Base-by-base conservation (phyloP, 2,888 invertebrate species). In the Esperia sulphurella region DNA sequence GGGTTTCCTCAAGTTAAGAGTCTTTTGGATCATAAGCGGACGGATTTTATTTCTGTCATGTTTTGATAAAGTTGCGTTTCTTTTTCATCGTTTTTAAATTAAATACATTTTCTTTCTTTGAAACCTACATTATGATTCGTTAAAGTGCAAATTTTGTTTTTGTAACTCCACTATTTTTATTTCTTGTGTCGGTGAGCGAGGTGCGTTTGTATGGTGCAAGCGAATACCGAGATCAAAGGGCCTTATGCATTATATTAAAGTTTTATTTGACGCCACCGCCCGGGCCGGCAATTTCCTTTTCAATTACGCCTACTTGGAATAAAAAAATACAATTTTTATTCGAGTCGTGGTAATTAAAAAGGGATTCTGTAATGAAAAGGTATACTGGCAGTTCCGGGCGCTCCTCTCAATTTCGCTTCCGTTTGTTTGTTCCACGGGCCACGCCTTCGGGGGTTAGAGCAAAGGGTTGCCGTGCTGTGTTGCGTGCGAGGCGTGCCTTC, bases 291-390 rank as follows among this genome's bases (percentile, higher is more conserved):
- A 88, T 86, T 86, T 87, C 88, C 87, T 87, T 85, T 89, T 87
- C 86, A 87, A 89, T 88, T 88, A 87, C 85, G 83, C 75, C 85
- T 83, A 83, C 88, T 89, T 87, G 87, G 80, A 84, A 85, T 84
- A 85, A 87, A 83, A 87, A 88, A 88, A 88, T 82, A 86, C 85
- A 85, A 84, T 86, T 88, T 87, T 89, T 86, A 83, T 87, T 86
- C 81, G 77, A 82, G 75, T 78, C 79, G 75, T 80, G 82, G 88
- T 87, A 89, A 89, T 89, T 89, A 89, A 89, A 89, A 88, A 84
- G 87, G 88, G 88, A 87, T 88, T 85, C 80, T 81, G 84, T 87
- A 87, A 87, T 88, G 84, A 86, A 88, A 89, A 88, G 87, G 87
- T 89, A 88, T 84, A 85, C 84, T 79, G 83, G 63, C 78, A 76